A percentile compares a stretch with the other conserved stretches of the same genome.
Evolutionary conservation across 2,888 invertebrate genomes (phyloP).

Genomic region (Tenthredo distinguenda): DNA sequence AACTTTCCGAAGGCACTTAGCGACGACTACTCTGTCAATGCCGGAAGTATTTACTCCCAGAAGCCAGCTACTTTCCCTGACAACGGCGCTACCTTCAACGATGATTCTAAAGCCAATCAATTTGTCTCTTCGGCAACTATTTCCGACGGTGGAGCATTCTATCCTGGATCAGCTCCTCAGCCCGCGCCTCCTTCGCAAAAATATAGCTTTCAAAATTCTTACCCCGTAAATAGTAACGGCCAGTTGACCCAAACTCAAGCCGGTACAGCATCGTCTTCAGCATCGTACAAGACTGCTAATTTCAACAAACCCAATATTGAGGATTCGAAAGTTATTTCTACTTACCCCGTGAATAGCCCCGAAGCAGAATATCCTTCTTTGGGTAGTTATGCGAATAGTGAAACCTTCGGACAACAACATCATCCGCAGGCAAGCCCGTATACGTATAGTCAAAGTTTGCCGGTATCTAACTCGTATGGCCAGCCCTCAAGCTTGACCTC

Average conservation of each 20-base stretch:
- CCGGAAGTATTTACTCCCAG: slow-evolving; percentile 68
- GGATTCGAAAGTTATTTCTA: slow-evolving; percentile 57
- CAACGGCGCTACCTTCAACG: slow-evolving; percentile 49
- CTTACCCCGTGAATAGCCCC: slow-evolving; percentile 67
- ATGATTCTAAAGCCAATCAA: slow-evolving; percentile 53
- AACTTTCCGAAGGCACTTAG: slow-evolving; percentile 57
- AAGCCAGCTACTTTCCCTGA: slow-evolving; percentile 73
- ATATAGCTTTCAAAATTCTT: slow-evolving; percentile 58
- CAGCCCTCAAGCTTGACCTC: slow-evolving; percentile 54
- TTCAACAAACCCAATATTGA: not conserved
- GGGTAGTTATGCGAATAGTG: slow-evolving; percentile 55
- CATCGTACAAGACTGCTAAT: slow-evolving; percentile 3
- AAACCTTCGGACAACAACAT: not conserved
- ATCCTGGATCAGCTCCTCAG: slow-evolving; percentile 46
- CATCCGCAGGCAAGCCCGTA: slow-evolving; percentile 52
- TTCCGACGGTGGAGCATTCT: not conserved
- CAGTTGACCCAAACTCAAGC: slow-evolving; percentile 4
- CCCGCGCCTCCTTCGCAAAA: slow-evolving; percentile 53
- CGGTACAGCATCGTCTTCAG: not conserved
- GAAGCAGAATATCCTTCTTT: slow-evolving; percentile 67
- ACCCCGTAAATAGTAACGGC: slow-evolving; percentile 52
- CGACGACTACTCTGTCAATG: slow-evolving; percentile 60
- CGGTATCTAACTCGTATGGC: not conserved
- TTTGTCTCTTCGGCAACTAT: slow-evolving; percentile 65
- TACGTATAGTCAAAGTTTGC: slow-evolving; percentile 50